Evolutionary conservation across 1,140 invertebrate species (phyloP).

Genomic region (Zaprionus inermis): DNA sequence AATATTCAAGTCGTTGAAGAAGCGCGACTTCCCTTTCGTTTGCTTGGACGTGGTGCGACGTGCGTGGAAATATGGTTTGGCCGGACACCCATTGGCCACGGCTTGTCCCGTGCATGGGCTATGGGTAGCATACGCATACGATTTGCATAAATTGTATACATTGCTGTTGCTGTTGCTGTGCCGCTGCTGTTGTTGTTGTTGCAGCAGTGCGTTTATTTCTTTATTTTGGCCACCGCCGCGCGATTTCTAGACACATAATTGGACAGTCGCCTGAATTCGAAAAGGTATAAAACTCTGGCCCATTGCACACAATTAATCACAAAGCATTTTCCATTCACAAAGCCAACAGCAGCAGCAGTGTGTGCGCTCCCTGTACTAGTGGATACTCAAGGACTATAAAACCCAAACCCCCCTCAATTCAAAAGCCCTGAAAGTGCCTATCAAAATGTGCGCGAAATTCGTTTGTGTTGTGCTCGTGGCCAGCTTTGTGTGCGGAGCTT

Average conservation of each 20-base stretch:
- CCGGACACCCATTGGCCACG: slow-evolving; percentile 1
- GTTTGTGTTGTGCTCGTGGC: slow-evolving; percentile 81
- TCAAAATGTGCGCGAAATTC: slow-evolving; percentile 82
- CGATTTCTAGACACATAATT: slow-evolving; percentile 78
- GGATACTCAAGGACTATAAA: slow-evolving; percentile 61
- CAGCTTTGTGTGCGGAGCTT: slow-evolving; percentile 73
- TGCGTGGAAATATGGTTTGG: slow-evolving; percentile 76
- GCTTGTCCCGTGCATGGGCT: not conserved
- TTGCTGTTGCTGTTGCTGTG: slow-evolving; percentile 49
- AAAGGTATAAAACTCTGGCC: slow-evolving; percentile 77
- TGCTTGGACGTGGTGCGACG: slow-evolving; percentile 54
- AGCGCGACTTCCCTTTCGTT: slow-evolving; percentile 80
- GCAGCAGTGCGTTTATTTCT: slow-evolving; percentile 40
- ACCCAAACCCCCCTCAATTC: slow-evolving; percentile 21
- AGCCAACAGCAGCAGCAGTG: slow-evolving; percentile 75
- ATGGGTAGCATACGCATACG: slow-evolving; percentile 67
- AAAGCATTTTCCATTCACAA: slow-evolving; percentile 81
- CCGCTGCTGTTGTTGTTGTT: slow-evolving; percentile 49
- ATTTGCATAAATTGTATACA: slow-evolving; percentile 71
- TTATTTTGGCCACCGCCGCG: slow-evolving; percentile 49
- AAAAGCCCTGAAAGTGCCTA: slow-evolving; percentile 39
- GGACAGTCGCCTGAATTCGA: slow-evolving; percentile 58
- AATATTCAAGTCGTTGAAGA: slow-evolving; percentile 58
- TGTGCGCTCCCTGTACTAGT: slow-evolving; percentile 53
- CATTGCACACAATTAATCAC: slow-evolving; percentile 83